Percentiles rank a stretch among this genome's conserved stretches.
Evolutionary conservation across 2,797 vertebrate genomes (phyloP).

Genomic region (Platyrinchus mystaceus): DNA sequence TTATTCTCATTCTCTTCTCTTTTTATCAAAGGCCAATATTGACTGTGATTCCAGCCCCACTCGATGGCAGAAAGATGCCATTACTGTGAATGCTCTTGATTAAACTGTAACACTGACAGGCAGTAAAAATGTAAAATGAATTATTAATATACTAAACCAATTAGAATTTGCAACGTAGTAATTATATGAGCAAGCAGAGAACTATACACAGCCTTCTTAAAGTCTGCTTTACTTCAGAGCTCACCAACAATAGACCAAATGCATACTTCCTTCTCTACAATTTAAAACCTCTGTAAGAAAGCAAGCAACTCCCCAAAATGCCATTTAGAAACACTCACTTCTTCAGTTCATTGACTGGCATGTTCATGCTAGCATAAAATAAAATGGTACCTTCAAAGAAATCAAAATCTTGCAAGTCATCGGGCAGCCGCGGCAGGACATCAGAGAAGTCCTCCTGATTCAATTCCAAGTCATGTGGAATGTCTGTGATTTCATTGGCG

Average conservation of each 20-base stretch:
- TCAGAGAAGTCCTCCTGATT: conserved; percentile 99
- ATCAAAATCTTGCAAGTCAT: conserved; percentile 98
- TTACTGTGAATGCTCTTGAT: conserved; percentile 36
- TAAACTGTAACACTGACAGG: conserved; percentile 38
- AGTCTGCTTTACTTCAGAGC: not conserved
- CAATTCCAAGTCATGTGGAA: conserved; percentile 98
- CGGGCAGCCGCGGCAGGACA: conserved; percentile 92
- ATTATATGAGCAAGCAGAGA: conserved; percentile 21
- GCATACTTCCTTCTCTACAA: not conserved
- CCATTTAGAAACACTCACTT: not conserved
- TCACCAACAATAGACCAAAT: conserved; percentile 26
- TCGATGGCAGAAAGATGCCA: conserved; percentile 34
- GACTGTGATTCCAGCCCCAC: conserved; percentile 59
- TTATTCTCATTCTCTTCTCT: not conserved
- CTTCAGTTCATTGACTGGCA: conserved; percentile 3
- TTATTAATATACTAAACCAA: conserved; percentile 50
- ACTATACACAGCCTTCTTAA: not conserved
- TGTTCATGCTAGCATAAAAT: not conserved
- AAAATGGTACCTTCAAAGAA: conserved; percentile 92
- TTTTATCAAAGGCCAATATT: conserved; percentile 27
- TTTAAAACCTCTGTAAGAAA: not conserved
- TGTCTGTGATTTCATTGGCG: conserved; percentile 98
- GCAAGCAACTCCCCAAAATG: not conserved
- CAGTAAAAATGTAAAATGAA: conserved; percentile 39
- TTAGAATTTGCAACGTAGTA: conserved; percentile 44